Evolutionary conservation across 2,888 invertebrate genomes (phyloP), one percentile per base, ranked within the genome.

Genomic region (Pristionchus arcanus): DNA sequence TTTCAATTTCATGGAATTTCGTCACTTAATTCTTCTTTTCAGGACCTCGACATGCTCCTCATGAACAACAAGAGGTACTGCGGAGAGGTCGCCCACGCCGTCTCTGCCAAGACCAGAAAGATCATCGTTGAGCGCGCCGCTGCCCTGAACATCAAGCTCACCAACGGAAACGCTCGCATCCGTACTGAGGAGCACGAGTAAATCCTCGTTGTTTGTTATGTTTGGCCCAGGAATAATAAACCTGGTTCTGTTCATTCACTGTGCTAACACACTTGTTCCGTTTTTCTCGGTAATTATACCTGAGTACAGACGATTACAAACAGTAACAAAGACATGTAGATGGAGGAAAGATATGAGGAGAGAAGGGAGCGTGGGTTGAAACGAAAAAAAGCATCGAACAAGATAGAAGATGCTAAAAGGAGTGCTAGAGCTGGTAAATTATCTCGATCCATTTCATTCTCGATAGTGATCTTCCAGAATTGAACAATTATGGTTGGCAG

Each of bases 141-240:
- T 84, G 98, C 99, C 95, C 96, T 99, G 92, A 97, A 98, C 92
- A 97, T 99, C 95, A 97, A 98, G 94, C 97, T 99, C 88, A 99
- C 99, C 91, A 99, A 99, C 96, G 97, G 97, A 88, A 97, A 98
- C 94, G 98, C 99, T 93, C 97, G 99, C 94, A 97, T 99, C 94
- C 97, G 99, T 95, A 98, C 98, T 95, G 99, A 99, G 96, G 99
- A 99, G 96, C 98, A 98, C 96, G 98, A 99, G 97, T 99, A 98
- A 97, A 94, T 16, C 37, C 55, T 63, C 19, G 66, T 83, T 81
- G 83, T 83, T 83, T 89, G 81, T 89, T 81, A 68, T 83, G 87
- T 88, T 88, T 37, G 53, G 87, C 55, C 49, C 34, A 74, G 55
- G 42, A 4, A 71, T 71, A 55, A 88, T 88, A 88, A 88, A n/a